Evolutionary conservation across 2,888 invertebrate genomes (phyloP), one percentile per base, ranked within the genome.

Genomic region (Dasypogon diadema): DNA sequence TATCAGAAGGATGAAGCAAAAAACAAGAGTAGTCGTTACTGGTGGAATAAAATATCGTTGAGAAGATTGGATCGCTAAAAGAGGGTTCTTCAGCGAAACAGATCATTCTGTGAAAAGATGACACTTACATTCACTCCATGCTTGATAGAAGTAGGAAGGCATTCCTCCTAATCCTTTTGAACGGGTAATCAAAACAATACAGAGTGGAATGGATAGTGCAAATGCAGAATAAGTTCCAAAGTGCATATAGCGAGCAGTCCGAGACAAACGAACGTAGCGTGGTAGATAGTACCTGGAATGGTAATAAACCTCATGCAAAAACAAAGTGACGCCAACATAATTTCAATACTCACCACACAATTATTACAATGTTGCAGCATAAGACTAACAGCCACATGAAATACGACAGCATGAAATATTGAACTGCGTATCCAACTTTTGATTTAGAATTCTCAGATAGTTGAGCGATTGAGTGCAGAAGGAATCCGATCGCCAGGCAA

Each of bases 11-110:
- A 84, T 60, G 48, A 85, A 83, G 74, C 84, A 81, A 0, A 84
- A 63, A 0, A 82, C 76, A 8, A 86, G 78, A 2, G 83, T 77
- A 2, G 80, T 78, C 1, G 84, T 83, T 6, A 86, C 85, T 2
- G 86, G 86, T 2, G 85, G 85, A 76, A 86, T 86, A 74, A 86
- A 86, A 76, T 85, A 86, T 3, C 84, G 81, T 77, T 86, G 86
- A 4, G 85, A 85, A 79, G 83, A 83, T 5, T 85, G 82, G 63
- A 85, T 83, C 1, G 85, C 83, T 83, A 58, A 26, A 21, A 65
- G 22, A 42, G 74, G 54, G 46, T 26, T 18, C n/a, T 72, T 46
- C n/a, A 76, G 55, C 22, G 42, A 18, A 22, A 8, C 8, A 10
- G 18, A 30, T 48, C 16, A 37, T 42, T 65, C 21, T 24, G 14